Conservation (phyloP, 1,140 invertebrate species). For the Leptopilina clavipes region DNA sequence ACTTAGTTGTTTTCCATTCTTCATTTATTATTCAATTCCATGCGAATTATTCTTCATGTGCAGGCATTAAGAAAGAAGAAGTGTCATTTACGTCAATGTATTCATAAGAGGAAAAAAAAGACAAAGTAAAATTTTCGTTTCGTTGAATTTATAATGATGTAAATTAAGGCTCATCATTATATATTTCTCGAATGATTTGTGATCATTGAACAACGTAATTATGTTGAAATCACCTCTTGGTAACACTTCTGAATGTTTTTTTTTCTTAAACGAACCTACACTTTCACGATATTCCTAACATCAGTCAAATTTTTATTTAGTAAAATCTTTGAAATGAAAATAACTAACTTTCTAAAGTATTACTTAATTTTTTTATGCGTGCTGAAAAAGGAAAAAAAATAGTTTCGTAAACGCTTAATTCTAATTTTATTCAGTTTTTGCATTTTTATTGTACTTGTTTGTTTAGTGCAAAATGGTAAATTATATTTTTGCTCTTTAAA, state of each 20-base stretch:
- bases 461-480: too few relatives aligned
- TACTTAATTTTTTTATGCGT: background rate
- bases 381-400: background rate
- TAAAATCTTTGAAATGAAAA: background rate
- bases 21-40: too few relatives aligned
- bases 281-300: background rate
- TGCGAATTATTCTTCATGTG: too few relatives aligned
- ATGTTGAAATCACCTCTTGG: background rate
- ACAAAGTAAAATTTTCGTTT: too few relatives aligned
- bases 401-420: background rate
- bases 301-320: background rate
- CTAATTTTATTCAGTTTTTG: too few relatives aligned
- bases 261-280: background rate
- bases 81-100: too few relatives aligned
- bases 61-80: too few relatives aligned
- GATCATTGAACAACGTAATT: constrained; percentile 27
- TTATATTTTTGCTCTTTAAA: too few relatives aligned
- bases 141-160: too few relatives aligned
- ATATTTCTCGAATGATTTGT: constrained; percentile 33
- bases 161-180: background rate
- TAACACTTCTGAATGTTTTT: constrained; percentile 7
- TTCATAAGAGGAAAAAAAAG: too few relatives aligned
- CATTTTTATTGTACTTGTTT: too few relatives aligned
- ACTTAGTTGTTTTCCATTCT: too few relatives aligned
- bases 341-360: background rate